These are phyloP conservation scores for Acrobasis repandana DNA, from an alignment of 2,888 invertebrate genomes.

Conservation along the genomic window DNA sequence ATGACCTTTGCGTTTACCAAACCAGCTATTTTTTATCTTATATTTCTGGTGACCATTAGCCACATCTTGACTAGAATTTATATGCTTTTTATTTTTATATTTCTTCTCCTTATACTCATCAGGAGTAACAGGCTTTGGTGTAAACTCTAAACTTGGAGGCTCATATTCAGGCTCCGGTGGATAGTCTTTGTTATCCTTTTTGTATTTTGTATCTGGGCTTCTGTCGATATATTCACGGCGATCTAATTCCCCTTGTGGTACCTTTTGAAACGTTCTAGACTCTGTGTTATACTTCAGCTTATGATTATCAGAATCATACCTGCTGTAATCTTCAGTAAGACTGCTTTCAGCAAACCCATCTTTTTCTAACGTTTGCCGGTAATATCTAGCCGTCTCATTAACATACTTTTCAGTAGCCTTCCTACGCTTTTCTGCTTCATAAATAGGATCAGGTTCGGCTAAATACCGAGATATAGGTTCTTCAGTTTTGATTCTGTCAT, in stretches of 20 bases:
- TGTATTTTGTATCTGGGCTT: conserved; percentile 54
- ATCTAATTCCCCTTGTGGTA: conserved; percentile 63
- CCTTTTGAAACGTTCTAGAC: conserved; percentile 62
- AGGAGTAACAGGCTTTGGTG: conserved; percentile 82
- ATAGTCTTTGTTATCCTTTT: conserved; percentile 61
- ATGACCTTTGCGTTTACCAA: conserved; percentile 76
- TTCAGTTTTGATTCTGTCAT: conserved; percentile 37
- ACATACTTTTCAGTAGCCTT: conserved; percentile 81
- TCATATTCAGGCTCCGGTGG: conserved; percentile 83
- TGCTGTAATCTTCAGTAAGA: conserved; percentile 75
- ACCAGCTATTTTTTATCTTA: conserved; percentile 70
- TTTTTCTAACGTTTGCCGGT: conserved; percentile 80
- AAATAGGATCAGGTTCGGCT: conserved; percentile 74
- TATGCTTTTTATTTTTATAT: conserved; percentile 70
- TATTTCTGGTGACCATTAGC: conserved; percentile 74
- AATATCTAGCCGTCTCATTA: conserved; percentile 82
- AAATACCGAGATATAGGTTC: conserved; percentile 71
- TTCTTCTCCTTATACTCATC: conserved; percentile 82
- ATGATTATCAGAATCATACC: conserved; percentile 74
- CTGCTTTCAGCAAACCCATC: conserved; percentile 81
- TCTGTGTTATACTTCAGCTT: conserved; percentile 74
- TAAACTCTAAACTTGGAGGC: conserved; percentile 86
- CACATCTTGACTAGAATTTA: conserved; percentile 77
- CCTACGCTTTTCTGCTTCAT: conserved; percentile 74
- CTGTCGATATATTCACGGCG: conserved; percentile 67